These are phyloP conservation scores for Phengaris alcon DNA, from an alignment of 2,888 invertebrate genomes.

Conservation along the genomic window DNA sequence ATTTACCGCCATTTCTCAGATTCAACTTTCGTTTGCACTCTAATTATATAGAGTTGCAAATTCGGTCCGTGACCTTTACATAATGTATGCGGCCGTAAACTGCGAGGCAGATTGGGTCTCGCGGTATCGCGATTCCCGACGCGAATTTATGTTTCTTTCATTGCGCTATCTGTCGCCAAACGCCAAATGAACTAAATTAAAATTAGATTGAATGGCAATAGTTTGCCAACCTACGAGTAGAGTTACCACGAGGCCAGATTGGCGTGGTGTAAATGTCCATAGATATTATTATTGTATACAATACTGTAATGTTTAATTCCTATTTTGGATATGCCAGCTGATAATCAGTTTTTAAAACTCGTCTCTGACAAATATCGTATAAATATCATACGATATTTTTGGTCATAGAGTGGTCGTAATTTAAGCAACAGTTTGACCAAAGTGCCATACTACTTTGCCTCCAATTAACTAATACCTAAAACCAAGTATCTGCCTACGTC, in stretches of 20 bases:
- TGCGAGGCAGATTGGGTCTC: neutral
- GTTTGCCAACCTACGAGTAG: neutral
- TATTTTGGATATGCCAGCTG: too few relatives aligned
- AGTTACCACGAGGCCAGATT: neutral
- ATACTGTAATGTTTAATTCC: too few relatives aligned
- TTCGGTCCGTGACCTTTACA: slow-evolving; percentile 17
- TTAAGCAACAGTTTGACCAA: too few relatives aligned
- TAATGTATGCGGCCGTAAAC: slow-evolving; percentile 9
- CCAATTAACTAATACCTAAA: neutral
- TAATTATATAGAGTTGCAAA: neutral
- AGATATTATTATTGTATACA: too few relatives aligned
- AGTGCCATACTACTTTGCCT: too few relatives aligned
- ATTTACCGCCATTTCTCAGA: too few relatives aligned
- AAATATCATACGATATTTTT: too few relatives aligned
- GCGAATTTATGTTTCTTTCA: slow-evolving; percentile 11
- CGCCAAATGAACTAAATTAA: neutral
- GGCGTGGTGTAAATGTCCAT: too few relatives aligned
- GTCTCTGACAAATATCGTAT: too few relatives aligned
- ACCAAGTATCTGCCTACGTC: neutral
- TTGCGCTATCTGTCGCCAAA: slow-evolving; percentile 15
- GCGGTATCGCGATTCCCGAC: neutral
- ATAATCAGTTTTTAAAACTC: too few relatives aligned
- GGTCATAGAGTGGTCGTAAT: too few relatives aligned
- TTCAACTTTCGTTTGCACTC: neutral
- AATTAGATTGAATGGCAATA: neutral